Conservation (phyloP, 2,113 vertebrate genomes). For the Crocuta crocuta region DNA sequence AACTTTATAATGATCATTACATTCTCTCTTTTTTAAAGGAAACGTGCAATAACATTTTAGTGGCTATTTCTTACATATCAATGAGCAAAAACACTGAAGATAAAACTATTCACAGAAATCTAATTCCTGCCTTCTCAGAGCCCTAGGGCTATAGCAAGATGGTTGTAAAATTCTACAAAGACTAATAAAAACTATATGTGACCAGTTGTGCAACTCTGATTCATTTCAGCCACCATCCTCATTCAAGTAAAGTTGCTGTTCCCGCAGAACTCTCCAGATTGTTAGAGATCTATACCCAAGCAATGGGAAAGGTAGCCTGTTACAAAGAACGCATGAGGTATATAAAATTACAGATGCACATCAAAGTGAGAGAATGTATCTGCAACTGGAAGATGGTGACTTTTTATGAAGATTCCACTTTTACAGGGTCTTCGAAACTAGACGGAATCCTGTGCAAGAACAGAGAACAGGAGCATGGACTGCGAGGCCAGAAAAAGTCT, state of each 20-base stretch:
- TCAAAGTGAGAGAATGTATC: not conserved
- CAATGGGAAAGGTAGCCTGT: not conserved
- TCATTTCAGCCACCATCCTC: not conserved
- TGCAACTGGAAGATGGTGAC: not conserved
- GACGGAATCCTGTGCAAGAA: not conserved
- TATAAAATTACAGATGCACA: not conserved
- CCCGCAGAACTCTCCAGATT: not conserved
- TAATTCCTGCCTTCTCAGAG: not conserved
- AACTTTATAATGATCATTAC: not conserved
- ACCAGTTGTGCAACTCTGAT: not conserved
- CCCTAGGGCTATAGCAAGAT: not conserved
- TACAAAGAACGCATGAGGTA: not conserved
- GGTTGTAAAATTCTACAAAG: not conserved
- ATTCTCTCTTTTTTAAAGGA: not conserved
- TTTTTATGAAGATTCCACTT: not conserved
- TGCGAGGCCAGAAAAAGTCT: not conserved
- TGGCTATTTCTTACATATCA: not conserved
- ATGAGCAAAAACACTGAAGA: not conserved
- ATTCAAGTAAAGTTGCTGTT: not conserved
- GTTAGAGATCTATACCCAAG: not conserved
- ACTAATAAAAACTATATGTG: not conserved
- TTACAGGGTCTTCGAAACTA: not conserved
- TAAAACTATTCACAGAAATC: not conserved
- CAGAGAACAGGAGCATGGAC: not conserved
- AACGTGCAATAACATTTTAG: not conserved